Evolutionary conservation across 1,140 invertebrate genomes (phyloP).

Genomic region (Centruroides sculpturatus): DNA sequence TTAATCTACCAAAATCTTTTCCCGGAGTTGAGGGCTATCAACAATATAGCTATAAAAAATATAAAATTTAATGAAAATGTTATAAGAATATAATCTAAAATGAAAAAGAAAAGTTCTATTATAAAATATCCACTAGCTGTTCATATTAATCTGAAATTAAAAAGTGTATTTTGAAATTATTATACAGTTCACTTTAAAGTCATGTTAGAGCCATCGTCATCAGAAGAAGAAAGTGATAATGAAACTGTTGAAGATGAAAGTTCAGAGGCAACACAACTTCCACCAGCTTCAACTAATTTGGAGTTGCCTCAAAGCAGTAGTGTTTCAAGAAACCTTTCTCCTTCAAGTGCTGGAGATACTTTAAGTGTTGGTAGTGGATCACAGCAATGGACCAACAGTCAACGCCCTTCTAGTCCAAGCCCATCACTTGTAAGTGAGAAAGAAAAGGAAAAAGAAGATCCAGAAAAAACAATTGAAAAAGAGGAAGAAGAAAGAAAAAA

Average conservation of each 20-base stretch:
- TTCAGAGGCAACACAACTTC: constrained; percentile 15
- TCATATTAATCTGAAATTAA: too few species aligned
- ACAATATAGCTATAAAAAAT: too few species aligned
- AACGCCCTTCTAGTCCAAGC: constrained; percentile 63
- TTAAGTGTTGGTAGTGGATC: constrained; percentile 29
- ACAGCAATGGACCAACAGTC: constrained; percentile 36
- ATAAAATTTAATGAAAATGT: too few species aligned
- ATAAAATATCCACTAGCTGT: too few species aligned
- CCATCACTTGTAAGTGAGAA: constrained; percentile 51
- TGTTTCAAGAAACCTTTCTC: constrained; percentile 16
- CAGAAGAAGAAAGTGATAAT: constrained; percentile 36
- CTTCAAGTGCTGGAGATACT: constrained; percentile 30
- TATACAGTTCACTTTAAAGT: constrained; percentile 4
- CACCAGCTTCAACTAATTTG: constrained; percentile 11
- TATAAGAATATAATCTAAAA: too few species aligned
- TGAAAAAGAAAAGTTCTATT: too few species aligned
- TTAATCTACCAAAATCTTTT: too few species aligned
- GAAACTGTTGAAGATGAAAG: constrained; percentile 20
- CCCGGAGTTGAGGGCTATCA: too few species aligned
- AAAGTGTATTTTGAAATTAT: not conserved
- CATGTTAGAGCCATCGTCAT: constrained; percentile 39
- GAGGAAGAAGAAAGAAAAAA: constrained; percentile 61
- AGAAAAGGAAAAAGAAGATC: constrained; percentile 14
- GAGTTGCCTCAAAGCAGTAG: constrained; percentile 15
- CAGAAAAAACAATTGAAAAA: constrained; percentile 16